Conservation (phyloP, 2,888 invertebrate species). For the Epiperipatus broadwayi region DNA sequence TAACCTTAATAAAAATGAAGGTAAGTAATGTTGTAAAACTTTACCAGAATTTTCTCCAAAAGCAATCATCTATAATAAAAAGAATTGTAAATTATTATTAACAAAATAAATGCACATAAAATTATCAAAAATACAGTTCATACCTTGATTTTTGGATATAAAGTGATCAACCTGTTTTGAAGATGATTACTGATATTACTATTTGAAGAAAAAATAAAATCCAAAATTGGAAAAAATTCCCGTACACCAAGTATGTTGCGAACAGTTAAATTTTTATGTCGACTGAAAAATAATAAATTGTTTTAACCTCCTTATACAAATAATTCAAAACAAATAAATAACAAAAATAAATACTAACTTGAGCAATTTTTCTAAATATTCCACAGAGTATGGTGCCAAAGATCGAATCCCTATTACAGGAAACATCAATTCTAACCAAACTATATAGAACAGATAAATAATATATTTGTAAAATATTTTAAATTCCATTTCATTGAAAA, state of each 20-base stretch:
- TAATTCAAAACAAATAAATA: background rate
- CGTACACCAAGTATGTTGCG: slow-evolving; percentile 23
- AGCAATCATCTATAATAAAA: slow-evolving; percentile 22
- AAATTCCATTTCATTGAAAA: no score
- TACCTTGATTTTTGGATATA: slow-evolving; percentile 29
- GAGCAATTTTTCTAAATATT: slow-evolving; percentile 26
- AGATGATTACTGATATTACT: no score
- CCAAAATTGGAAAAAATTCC: slow-evolving; percentile 27
- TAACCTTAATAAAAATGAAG: slow-evolving; percentile 44
- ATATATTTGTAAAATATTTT: no score
- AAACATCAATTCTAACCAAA: slow-evolving; percentile 29
- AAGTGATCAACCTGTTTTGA: slow-evolving; percentile 23
- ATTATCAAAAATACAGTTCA: no score
- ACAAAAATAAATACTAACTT: slow-evolving; percentile 19
- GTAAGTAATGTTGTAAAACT: slow-evolving; percentile 34
- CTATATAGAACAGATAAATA: slow-evolving; percentile 20
- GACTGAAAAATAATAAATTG: slow-evolving; percentile 1
- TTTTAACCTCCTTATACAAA: background rate
- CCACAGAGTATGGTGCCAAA: slow-evolving; percentile 25
- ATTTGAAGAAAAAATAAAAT: slow-evolving; percentile 23
- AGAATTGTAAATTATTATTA: background rate
- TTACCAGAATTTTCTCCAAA: slow-evolving; percentile 23
- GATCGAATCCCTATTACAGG: slow-evolving; percentile 24
- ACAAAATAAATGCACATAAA: no score
- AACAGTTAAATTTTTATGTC: no score